Base-by-base conservation (phyloP, 2,888 invertebrate species). In the Apamea monoglypha region DNA sequence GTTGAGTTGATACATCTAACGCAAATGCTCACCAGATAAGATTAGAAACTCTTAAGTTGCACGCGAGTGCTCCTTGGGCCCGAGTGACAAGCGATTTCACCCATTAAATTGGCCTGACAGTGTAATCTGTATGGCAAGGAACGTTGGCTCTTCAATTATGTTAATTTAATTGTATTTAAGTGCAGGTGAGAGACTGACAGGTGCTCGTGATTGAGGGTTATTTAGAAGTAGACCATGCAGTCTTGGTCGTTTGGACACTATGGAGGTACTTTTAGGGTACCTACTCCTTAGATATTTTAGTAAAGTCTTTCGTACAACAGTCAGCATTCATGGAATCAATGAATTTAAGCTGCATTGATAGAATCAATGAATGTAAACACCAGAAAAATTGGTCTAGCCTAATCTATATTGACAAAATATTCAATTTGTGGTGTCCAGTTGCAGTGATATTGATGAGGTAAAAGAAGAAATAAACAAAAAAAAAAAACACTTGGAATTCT, bases 1-100 rank as follows among this genome's bases (percentile, higher is more conserved):
- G 83, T 85, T 82, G 74, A 12, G 29, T 64, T 85, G 82, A 89
- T 76, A 75, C 32, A 56, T 77, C 76, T 70, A 80, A 77, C 74
- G 59, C 56, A 69, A 75, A 80, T 80, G 73, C 50, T 78, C 69
- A 77, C 59, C 53, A 63, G 84, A 83, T 90, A 87, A 88, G 80
- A 82, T 85, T 76, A 79, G 88, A 86, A 81, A 85, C 71, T 79
- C 36, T 59, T 70, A 25, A 74, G 8, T 47, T 80, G 78, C 72
- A 82, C 75, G 68, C 67, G 14, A 80, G 32, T 73, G 47, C 16
- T 47, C 47, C 29, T 63, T 67, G 40, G 61, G 74, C 16, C 44
- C 18, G 50, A 77, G 67, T 74, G 59, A 84, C 63, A 21, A 50
- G 72, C 72, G 80, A 72, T 80, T 68, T 72, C n/a, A 50, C 50